phyloP scores from a whole-genome alignment of 2,888 invertebrate genomes.

The Ferdinandea cuprea region DNA sequence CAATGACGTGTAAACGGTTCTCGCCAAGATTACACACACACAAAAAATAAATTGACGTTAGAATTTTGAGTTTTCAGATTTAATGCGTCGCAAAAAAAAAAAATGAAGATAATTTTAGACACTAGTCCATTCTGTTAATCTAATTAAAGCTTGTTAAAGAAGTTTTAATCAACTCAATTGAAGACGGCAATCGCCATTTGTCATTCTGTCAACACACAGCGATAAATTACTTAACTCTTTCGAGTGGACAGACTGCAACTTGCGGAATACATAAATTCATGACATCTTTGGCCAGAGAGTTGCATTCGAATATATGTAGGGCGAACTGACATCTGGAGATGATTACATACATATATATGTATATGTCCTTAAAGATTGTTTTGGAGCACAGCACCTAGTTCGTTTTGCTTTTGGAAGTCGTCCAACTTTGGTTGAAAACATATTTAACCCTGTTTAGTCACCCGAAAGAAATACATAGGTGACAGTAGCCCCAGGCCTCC shows the following conservation, averaged over 20 bases:
- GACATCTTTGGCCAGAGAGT: neutral
- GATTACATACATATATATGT: neutral
- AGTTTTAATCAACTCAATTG: constrained; percentile 9
- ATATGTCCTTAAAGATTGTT: neutral
- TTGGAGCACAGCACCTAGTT: neutral
- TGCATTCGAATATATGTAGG: neutral
- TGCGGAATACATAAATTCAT: neutral
- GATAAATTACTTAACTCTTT: constrained; percentile 20
- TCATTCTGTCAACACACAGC: constrained; percentile 12
- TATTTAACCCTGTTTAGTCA: no score
- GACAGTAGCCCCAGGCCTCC: no score
- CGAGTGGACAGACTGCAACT: neutral
- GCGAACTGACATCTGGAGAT: neutral
- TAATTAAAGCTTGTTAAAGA: neutral
- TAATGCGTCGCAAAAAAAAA: neutral
- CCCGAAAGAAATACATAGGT: neutral
- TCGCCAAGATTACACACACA: constrained; percentile 19
- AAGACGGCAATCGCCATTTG: constrained; percentile 6
- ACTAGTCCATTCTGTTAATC: neutral
- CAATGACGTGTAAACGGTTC: constrained; percentile 49
- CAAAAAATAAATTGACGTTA: constrained; percentile 28
- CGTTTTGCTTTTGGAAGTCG: neutral
- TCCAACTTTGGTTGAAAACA: neutral
- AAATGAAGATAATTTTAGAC: neutral
- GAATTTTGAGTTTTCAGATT: constrained; percentile 25